phyloP scores from a whole-genome alignment of 2,797 vertebrate genomes.

The Silurus aristotelis region DNA sequence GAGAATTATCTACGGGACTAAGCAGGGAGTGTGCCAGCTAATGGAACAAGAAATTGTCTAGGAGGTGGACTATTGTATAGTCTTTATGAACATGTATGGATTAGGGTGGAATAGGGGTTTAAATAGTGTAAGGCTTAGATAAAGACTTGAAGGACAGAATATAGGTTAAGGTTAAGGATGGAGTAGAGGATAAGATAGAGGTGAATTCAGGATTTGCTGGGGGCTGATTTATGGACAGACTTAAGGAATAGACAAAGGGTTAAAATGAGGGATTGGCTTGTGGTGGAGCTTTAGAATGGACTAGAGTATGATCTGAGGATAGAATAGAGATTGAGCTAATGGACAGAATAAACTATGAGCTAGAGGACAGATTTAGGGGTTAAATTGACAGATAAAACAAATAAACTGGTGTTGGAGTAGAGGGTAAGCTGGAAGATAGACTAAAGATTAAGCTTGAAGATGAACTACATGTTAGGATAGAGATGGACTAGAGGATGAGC shows the following conservation, averaged over 20 bases:
- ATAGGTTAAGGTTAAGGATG: background rate
- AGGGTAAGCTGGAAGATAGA: background rate
- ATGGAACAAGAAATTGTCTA: background rate
- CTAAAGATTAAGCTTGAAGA: background rate
- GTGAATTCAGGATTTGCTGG: background rate
- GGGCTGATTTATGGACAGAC: too few species aligned
- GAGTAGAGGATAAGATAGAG: background rate
- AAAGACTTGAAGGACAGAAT: background rate
- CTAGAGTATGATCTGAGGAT: too few species aligned
- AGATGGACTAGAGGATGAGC: background rate
- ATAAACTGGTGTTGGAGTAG: background rate
- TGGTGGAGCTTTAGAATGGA: background rate
- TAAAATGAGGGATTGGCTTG: too few species aligned
- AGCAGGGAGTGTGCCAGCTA: background rate
- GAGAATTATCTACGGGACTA: background rate
- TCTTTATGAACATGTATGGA: background rate
- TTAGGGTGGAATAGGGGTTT: background rate
- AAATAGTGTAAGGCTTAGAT: background rate
- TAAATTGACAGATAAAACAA: background rate
- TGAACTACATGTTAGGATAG: background rate
- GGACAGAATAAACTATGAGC: background rate
- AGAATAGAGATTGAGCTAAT: background rate
- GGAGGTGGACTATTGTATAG: too few species aligned
- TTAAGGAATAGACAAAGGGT: too few species aligned
- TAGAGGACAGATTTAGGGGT: background rate